Evolutionary conservation across 1,140 invertebrate genomes (phyloP), one percentile per base, ranked within the genome.

Genomic region (Papilio aristodemus): DNA sequence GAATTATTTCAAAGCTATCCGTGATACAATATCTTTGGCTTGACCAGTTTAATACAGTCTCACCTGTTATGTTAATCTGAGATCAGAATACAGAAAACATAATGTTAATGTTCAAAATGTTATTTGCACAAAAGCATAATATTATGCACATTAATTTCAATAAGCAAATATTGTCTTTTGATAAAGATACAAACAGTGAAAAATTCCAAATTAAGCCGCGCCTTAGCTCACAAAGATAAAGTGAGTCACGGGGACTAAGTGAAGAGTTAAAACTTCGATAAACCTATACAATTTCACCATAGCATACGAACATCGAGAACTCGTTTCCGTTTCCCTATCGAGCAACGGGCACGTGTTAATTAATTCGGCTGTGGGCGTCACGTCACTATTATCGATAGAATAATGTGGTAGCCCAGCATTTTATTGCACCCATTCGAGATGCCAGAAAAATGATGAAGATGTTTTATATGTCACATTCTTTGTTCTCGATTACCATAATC

Each of bases 321-420:
- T 77, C 68, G 86, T 88, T 82, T 81, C 46, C 68, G 86, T 88
- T 82, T 81, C 46, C 71, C 77, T 72, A 75, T 54, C 46, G 71
- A 74, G 70, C 72, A 76, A 72, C 79, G 79, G 69, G 78, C 77
- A 80, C 70, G 83, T 89, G 86, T 87, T 89, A 89, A 91, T 91
- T 89, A 87, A 88, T 87, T 86, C 84, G 71, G 78, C 81, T 74
- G 87, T 91, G 80, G 89, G 89, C 85, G 89, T 84, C 70, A 76
- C 77, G 73, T 74, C 76, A 79, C 78, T 75, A 87, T 87, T 86
- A 85, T 86, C 82, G 83, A 87, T 84, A 84, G 71, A 82, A 82
- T 84, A 78, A 83, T 86, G 77, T 87, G 80, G 84, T 86, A 84
- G 84, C 80, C 75, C 81, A 81, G 72, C 77, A 81, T 72, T 87